Base-by-base conservation (phyloP, 2,113 vertebrate genomes). In the Anolis carolinensis region DNA sequence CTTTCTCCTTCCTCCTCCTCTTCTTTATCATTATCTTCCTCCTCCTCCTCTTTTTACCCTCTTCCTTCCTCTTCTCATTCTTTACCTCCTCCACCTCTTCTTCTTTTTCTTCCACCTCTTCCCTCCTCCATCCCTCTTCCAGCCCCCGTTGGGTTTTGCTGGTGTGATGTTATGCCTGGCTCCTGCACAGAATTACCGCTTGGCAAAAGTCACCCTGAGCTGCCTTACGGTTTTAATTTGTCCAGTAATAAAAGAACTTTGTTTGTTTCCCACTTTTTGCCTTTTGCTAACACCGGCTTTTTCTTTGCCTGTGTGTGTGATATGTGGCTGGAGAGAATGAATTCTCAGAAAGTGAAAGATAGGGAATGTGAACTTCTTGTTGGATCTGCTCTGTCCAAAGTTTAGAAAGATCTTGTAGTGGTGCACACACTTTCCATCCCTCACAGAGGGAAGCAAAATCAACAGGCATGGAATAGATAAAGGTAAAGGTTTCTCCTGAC, bases 201-300 rank as follows among this genome's bases (percentile, higher is more conserved):
- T 71, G 81, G 67, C 68, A 27, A 68, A 50, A 44, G 13, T 25
- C 44, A 13, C 55, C 34, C 72, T 2, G 34, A 44, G 11, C 9
- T 21, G 82, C 72, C 55, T 62, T 44, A 65, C n/a, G 82, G 71
- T 83, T 83, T 75, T 75, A 75, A 75, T 83, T 75, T 65, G 71
- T 59, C 20, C 4, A n/a, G 55, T 20, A 75, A 83, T 21, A 75
- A 55, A 62, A 75, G 14, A 83, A 75, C 82, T 75, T 63, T 23
- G 25, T 75, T 63, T 23, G 25, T 44, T 44, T 83, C 82, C 72
- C 63, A 83, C 82, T 67, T 67, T 83, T 74, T 75, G 55, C 34
- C 2, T 63, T 72, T n/a, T n/a, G 82, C 81, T 71, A 52, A 72
- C 67, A 23, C 39, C 44, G 25, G 13, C 1, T 11, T 44, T 65